These are phyloP conservation scores for Charina bottae DNA, from an alignment of 2,113 vertebrate genomes.

Conservation along the genomic window DNA sequence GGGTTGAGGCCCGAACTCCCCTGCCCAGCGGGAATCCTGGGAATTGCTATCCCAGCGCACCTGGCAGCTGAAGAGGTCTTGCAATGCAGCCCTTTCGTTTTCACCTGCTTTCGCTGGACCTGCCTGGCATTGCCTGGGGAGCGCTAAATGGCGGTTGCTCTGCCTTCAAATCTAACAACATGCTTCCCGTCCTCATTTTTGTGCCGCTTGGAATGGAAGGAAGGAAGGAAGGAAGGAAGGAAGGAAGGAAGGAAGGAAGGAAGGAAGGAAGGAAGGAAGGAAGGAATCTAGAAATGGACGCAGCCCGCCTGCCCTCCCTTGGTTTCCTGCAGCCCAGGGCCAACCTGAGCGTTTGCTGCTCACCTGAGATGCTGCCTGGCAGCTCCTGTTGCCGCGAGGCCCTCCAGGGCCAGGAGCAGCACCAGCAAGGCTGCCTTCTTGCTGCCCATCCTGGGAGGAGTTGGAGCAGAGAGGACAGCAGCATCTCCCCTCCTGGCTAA, in stretches of 20 bases:
- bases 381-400: rapidly evolving
- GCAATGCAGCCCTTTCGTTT: no score
- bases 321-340: not conserved
- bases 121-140: no score
- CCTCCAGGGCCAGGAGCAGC: not conserved
- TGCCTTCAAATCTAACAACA: no score
- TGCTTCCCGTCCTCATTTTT: no score
- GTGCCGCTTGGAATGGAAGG: not conserved
- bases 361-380: not conserved
- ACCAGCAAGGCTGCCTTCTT: not conserved
- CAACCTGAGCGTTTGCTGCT: not conserved
- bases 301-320: not conserved
- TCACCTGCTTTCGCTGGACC: no score
- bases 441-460: not conserved
- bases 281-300: not conserved
- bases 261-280: not conserved
- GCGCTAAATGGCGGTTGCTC: no score
- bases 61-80: no score
- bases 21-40: no score
- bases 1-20: no score
- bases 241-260: no score
- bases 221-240: no score
- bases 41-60: no score
- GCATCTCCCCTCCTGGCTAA: not conserved
- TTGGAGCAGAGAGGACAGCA: not conserved